Evolutionary conservation across 2,797 vertebrate genomes (phyloP).

Genomic region (Lemur catta): DNA sequence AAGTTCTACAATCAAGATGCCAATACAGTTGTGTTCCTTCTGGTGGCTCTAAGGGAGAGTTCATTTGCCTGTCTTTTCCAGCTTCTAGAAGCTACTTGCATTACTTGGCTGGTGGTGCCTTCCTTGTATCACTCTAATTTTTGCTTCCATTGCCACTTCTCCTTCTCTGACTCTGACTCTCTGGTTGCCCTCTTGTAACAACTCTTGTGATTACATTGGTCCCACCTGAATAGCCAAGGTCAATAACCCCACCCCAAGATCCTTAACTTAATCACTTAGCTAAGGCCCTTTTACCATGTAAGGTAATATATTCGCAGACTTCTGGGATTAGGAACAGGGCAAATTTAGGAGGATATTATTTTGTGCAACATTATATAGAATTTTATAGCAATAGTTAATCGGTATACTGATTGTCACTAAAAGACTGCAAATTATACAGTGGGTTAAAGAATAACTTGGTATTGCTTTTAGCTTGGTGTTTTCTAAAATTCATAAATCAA

Average conservation of each 20-base stretch:
- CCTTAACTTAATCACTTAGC: neutral
- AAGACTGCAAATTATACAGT: neutral
- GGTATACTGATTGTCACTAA: neutral
- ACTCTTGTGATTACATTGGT: neutral
- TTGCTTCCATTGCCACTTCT: neutral
- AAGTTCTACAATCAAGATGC: neutral
- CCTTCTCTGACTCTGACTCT: neutral
- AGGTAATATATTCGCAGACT: neutral
- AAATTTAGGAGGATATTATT: neutral
- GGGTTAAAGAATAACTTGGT: neutral
- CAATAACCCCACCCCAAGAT: neutral
- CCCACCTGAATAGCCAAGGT: neutral
- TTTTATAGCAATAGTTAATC: neutral
- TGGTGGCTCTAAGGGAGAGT: neutral
- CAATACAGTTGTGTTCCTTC: too few relatives aligned
- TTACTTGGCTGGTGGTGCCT: neutral
- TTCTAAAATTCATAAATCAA: neutral
- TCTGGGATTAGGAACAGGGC: neutral
- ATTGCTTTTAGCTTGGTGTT: neutral
- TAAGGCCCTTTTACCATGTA: neutral
- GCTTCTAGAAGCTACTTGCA: neutral
- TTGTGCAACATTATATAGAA: too few relatives aligned
- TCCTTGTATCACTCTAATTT: neutral
- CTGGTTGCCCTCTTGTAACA: neutral
- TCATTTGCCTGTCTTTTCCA: neutral